Base-by-base conservation (phyloP, 2,888 invertebrate genomes). In the Serrognathus titanus region DNA sequence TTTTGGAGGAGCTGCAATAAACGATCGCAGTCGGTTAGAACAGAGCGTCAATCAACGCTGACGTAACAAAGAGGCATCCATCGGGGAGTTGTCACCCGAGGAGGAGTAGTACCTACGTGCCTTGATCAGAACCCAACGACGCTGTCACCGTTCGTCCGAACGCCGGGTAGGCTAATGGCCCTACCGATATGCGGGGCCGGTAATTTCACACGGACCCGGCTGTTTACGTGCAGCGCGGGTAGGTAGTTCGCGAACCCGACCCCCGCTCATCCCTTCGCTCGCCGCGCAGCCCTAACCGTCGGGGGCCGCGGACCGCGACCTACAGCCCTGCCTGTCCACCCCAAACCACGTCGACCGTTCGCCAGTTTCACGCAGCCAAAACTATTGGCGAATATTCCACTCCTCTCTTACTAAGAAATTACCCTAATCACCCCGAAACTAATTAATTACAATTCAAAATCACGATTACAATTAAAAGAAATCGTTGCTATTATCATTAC, bases 141-240 rank as follows among this genome's bases (percentile, higher is more conserved):
- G 57, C 64, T 68, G 68, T 68, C 59, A 62, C 62, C 66, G 64
- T 63, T 69, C 65, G 67, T 69, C 68, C 67, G 65, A 66, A 67
- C 66, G 66, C 65, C 61, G 55, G 59, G 61, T 53, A 60, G 60
- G 61, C 64, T 64, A 64, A 66, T 64, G 64, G 62, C 52, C 62
- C 64, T 57, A 59, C 63, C 65, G 66, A 65, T 66, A 62, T 61
- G 66, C 64, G 57, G 57, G 64, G 64, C 63, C 62, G 68, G 70
- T 70, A 69, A 69, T 70, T 70, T 70, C 69, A 66, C 70, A 66
- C 68, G 69, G 68, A 63, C 64, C 59, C 59, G 63, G 62, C 63
- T 66, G 64, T 64, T 63, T 64, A 65, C 66, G 68, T 64, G 67
- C 60, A 57, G 61, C 61, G 66, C 61, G 62, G 64, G 64, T 62